phyloP scores from a whole-genome alignment of 2,113 vertebrate genomes.

The Desmodus rotundus region DNA sequence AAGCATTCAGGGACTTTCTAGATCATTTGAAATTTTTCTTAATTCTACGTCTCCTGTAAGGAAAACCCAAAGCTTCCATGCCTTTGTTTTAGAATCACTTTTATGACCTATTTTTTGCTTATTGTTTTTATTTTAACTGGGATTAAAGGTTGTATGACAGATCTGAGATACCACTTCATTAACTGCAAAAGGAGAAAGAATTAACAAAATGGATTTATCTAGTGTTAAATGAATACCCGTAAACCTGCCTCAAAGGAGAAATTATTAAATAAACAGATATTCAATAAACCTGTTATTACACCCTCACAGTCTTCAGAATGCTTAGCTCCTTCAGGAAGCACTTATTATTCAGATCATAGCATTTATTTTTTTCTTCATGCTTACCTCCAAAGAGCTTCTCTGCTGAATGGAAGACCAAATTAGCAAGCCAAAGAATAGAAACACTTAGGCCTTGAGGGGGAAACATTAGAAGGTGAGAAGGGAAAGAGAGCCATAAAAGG shows the following conservation, averaged over 20 bases:
- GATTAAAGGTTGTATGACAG: constrained; percentile 38
- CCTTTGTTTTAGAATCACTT: constrained; percentile 13
- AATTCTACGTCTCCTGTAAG: constrained; percentile 42
- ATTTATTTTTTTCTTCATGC: constrained; percentile 51
- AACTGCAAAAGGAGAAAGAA: constrained; percentile 31
- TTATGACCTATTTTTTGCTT: constrained; percentile 13
- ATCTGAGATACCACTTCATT: constrained; percentile 40
- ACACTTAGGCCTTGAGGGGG: background rate
- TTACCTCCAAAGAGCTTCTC: background rate
- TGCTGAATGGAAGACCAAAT: background rate
- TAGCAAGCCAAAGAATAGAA: constrained; percentile 1
- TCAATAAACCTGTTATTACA: constrained; percentile 62
- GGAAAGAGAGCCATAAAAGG: background rate
- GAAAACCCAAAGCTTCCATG: constrained; percentile 45
- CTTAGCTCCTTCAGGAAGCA: constrained; percentile 58
- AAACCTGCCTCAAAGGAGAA: constrained; percentile 51
- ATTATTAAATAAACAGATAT: constrained; percentile 71
- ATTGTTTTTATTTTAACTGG: constrained; percentile 49
- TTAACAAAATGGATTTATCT: constrained; percentile 15
- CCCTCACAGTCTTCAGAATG: constrained; percentile 56
- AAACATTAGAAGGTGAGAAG: background rate
- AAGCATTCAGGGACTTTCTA: background rate
- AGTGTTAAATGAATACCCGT: constrained; percentile 48
- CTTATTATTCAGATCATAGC: constrained; percentile 42
- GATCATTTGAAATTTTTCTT: constrained; percentile 36